A percentile compares a stretch with the other conserved stretches of the same genome.
phyloP scores from a whole-genome alignment of 2,888 invertebrate species.

The Philhelius pedissequus region DNA sequence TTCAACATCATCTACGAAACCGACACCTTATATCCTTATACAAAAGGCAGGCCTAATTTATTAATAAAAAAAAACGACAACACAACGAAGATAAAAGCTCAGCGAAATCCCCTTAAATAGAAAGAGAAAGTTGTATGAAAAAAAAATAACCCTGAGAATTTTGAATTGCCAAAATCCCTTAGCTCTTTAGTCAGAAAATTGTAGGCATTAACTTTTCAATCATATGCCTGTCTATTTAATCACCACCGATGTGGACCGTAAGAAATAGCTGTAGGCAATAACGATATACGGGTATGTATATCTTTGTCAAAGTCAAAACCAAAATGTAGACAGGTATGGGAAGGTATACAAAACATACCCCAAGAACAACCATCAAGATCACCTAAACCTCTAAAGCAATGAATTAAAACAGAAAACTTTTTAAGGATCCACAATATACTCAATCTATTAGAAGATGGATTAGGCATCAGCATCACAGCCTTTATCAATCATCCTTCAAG shows the following conservation, averaged over 20 bases:
- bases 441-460: conserved; percentile 16
- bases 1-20: conserved; percentile 55
- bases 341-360: background rate
- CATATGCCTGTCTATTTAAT: conserved; percentile 56
- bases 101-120: background rate
- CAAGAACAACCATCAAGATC: background rate
- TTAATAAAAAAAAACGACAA: background rate
- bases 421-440: too few relatives aligned
- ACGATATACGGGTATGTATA: background rate
- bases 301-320: conserved; percentile 5
- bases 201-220: conserved; percentile 59
- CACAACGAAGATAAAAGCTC: background rate
- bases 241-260: conserved; percentile 31
- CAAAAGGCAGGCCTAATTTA: background rate
- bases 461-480: conserved; percentile 47
- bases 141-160: conserved; percentile 6
- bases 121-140: too few relatives aligned
- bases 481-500: conserved; percentile 54
- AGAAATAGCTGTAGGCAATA: conserved; percentile 7
- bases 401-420: background rate
- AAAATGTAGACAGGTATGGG: background rate
- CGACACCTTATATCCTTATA: conserved; percentile 25
- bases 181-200: conserved; percentile 49
- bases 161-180: conserved; percentile 38
- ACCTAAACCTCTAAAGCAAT: background rate